Percentiles rank a stretch among this genome's conserved stretches.
These are phyloP conservation scores for Ladona fulva DNA, from an alignment of 1,140 invertebrate genomes.

Conservation along the genomic window DNA sequence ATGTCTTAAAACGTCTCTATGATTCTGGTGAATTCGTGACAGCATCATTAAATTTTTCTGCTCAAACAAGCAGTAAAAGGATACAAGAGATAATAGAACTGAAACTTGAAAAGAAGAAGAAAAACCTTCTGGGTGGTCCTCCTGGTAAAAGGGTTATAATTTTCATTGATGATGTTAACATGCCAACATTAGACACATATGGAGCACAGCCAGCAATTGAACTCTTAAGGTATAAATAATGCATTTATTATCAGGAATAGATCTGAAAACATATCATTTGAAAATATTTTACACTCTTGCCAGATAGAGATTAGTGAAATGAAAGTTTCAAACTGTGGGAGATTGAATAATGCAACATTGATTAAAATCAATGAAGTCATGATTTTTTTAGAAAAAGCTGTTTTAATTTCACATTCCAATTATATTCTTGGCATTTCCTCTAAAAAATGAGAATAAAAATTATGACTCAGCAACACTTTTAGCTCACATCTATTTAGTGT, in stretches of 20 bases:
- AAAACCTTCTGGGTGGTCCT: slow-evolving; percentile 72
- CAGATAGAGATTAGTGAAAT: too few relatives aligned
- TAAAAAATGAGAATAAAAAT: too few relatives aligned
- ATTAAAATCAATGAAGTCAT: too few relatives aligned
- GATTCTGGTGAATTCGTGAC: slow-evolving; percentile 54
- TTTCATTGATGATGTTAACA: slow-evolving; percentile 90
- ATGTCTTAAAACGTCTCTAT: slow-evolving; percentile 55
- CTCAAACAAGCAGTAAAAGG: slow-evolving; percentile 72
- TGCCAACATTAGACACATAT: slow-evolving; percentile 75
- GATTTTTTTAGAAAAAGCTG: too few relatives aligned
- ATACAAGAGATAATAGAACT: slow-evolving; percentile 72
- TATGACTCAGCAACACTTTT: too few relatives aligned
- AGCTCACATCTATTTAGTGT: too few relatives aligned
- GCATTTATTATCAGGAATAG: slow-evolving; percentile 16
- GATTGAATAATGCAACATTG: too few relatives aligned
- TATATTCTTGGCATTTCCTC: too few relatives aligned
- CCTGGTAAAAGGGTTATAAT: slow-evolving; percentile 72
- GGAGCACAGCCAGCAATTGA: slow-evolving; percentile 86
- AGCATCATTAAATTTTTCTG: slow-evolving; percentile 76
- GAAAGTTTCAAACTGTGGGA: too few relatives aligned
- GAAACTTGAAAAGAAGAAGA: slow-evolving; percentile 72
- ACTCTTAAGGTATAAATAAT: slow-evolving; percentile 53
- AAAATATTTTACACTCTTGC: too few relatives aligned
- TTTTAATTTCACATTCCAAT: too few relatives aligned
- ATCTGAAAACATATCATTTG: too few relatives aligned